Percentiles rank a stretch among this genome's conserved stretches.
Conservation (phyloP, 2,113 vertebrate genomes). For the Uria lomvia region DNA sequence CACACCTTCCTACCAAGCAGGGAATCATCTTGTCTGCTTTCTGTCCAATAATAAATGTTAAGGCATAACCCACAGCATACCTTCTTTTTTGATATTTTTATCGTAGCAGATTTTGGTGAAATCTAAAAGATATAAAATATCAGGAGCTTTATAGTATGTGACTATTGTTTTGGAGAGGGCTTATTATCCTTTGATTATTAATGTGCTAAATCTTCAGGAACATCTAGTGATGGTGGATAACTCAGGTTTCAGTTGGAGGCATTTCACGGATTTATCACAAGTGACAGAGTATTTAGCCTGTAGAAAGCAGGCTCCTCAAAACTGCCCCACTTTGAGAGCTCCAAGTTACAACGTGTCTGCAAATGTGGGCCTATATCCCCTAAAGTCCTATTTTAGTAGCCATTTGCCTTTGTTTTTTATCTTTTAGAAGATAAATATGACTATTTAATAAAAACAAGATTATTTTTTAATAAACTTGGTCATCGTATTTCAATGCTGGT, state of each 20-base stretch:
- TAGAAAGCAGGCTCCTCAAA: not conserved
- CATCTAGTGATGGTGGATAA: not conserved
- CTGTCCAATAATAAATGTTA: not conserved
- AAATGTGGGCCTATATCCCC: not conserved
- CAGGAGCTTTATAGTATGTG: not conserved
- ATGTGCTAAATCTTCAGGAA: not conserved
- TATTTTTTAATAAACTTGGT: not conserved
- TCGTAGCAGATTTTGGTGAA: not conserved
- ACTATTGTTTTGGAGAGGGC: not conserved
- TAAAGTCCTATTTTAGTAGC: not conserved
- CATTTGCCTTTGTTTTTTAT: not conserved
- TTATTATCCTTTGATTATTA: not conserved
- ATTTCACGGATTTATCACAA: not conserved
- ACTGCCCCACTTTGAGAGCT: not conserved
- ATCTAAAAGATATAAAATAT: not conserved
- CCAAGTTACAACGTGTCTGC: not conserved
- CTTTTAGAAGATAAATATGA: not conserved
- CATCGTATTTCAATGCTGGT: not conserved
- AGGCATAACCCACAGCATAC: not conserved
- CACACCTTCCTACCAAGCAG: not conserved
- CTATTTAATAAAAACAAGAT: not conserved
- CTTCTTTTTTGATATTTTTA: not conserved
- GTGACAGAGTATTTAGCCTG: not conserved
- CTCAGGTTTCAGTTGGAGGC: not conserved
- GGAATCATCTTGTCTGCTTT: not conserved